Base-by-base conservation (phyloP, 2,113 vertebrate species). In the Parus major region DNA sequence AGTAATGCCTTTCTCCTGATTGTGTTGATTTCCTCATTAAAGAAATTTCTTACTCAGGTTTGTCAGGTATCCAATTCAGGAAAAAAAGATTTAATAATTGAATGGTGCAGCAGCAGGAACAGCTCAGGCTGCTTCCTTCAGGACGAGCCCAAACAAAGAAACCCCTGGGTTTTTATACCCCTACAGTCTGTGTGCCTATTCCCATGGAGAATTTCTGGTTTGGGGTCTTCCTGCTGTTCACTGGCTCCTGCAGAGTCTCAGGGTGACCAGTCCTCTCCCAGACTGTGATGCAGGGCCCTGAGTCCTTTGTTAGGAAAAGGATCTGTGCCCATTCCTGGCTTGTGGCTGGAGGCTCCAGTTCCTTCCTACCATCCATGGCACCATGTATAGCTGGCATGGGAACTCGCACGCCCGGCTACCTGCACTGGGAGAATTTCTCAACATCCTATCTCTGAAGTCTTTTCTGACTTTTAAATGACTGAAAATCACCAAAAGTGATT, bases 61-160 rank as follows among this genome's bases (percentile, higher is more conserved):
- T 71, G 29, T 47, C 35, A 42, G 42, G 21, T 39, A 78, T 88
- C 25, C 24, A 21, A 3, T 42, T 47, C 35, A 80, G 35, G 57
- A 9, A 35, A 80, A 60, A 63, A 49, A 35, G 16, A 3, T 80
- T 64, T 56, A 41, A 42, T 64, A 80, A 41, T 7, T 35, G 57
- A 64, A 55, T 56, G 59, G 41, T 80, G 31, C 85, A 71, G 65
- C 23, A 56, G 65, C 11, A 55, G 57, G 21, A 55, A 14, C 56
- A 71, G 49, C 35, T 87, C 49, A 63, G 47, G 29, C 46, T 78
- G 39, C 47, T 63, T 79, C 28, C 47, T 79, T 29, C 35, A 13
- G n/a, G 41, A 79, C 11, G 41, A 28, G n/a, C 12, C 24, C 0
- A 0, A 55, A 36, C 0, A 1, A 59, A 47, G 23, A 8, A 70